phyloP scores from a whole-genome alignment of 2,888 invertebrate species.

The Himalopsyche kuldschensis region DNA sequence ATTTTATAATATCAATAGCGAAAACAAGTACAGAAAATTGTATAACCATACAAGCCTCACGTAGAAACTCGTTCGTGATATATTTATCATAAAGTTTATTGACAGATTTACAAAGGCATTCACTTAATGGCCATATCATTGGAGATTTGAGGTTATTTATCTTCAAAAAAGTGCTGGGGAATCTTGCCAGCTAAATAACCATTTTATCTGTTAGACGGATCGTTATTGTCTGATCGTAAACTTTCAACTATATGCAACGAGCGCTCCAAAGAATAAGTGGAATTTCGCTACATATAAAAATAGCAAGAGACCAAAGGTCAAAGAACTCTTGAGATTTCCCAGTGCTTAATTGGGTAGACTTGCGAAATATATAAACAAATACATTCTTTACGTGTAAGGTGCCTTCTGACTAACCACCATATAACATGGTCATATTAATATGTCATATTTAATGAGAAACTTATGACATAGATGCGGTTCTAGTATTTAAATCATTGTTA shows the following conservation, averaged over 20 bases:
- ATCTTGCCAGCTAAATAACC: not conserved
- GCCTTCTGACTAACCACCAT: no score
- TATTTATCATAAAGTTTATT: slow-evolving; percentile 6
- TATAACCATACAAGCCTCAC: not conserved
- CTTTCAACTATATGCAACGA: not conserved
- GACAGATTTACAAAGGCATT: slow-evolving; percentile 2
- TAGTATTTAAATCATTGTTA: no score
- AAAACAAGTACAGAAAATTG: not conserved
- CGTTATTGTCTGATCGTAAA: not conserved
- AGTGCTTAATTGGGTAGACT: not conserved
- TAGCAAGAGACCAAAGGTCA: not conserved
- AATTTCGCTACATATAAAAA: not conserved
- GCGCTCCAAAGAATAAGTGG: not conserved
- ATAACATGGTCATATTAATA: no score
- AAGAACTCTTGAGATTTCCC: not conserved
- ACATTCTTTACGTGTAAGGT: no score
- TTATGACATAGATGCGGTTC: no score
- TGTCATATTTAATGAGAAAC: no score
- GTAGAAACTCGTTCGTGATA: not conserved
- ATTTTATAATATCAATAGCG: no score
- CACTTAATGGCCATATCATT: not conserved
- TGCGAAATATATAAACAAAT: not conserved
- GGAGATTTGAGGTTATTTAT: not conserved
- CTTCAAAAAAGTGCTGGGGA: not conserved
- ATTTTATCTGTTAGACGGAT: not conserved